Conservation (phyloP, 2,888 invertebrate species). For the Arge pagana region DNA sequence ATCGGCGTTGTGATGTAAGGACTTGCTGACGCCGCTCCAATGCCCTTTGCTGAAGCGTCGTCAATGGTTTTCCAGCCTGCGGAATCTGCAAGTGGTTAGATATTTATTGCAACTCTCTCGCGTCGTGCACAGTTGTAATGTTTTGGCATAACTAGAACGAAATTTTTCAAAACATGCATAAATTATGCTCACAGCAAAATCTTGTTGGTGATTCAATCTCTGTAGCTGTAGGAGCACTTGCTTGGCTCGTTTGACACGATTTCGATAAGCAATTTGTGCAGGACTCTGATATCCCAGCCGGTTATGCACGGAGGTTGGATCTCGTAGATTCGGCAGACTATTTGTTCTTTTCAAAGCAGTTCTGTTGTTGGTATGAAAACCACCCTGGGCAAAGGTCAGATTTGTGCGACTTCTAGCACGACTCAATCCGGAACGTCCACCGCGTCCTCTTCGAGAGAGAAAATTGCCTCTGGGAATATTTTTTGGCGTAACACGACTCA, state of each 20-base stretch:
- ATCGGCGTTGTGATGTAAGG: conserved; percentile 45
- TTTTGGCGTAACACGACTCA: conserved; percentile 39
- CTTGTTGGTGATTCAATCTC: conserved; percentile 43
- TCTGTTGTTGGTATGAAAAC: conserved; percentile 42
- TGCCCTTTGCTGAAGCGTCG: conserved; percentile 44
- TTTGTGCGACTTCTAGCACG: conserved; percentile 50
- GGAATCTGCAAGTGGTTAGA: conserved; percentile 38
- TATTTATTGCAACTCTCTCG: too few species aligned
- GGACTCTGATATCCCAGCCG: conserved; percentile 54
- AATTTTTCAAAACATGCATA: too few species aligned
- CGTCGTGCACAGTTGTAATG: too few species aligned
- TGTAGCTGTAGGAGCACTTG: conserved; percentile 50
- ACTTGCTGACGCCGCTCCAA: conserved; percentile 47
- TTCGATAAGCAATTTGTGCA: conserved; percentile 53
- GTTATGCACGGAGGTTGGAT: conserved; percentile 53
- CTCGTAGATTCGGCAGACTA: conserved; percentile 51
- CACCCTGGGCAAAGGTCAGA: conserved; percentile 35
- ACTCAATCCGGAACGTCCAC: conserved; percentile 41
- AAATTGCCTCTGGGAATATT: conserved; percentile 38
- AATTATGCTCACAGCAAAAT: conserved; percentile 44
- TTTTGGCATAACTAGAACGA: not conserved
- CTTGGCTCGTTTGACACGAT: conserved; percentile 52
- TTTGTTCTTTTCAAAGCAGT: conserved; percentile 45
- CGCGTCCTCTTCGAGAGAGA: conserved; percentile 37
- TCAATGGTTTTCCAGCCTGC: conserved; percentile 40